Conservation (phyloP, 1,140 invertebrate genomes). For the Listronotus bonariensis region DNA sequence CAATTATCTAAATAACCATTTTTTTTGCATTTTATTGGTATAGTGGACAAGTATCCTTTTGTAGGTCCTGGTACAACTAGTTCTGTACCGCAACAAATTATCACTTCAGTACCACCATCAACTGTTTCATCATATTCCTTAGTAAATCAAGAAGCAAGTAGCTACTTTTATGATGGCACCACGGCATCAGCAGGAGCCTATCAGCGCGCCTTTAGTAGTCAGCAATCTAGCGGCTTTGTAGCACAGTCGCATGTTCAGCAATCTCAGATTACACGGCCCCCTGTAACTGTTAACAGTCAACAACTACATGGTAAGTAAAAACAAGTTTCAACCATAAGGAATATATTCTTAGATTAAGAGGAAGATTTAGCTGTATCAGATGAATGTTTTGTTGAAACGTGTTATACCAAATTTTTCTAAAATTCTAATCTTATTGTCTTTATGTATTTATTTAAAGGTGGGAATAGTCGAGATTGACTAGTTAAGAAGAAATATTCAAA, state of each 20-base stretch:
- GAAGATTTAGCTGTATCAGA: too few relatives aligned
- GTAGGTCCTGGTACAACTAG: slow-evolving; percentile 37
- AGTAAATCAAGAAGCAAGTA: slow-evolving; percentile 34
- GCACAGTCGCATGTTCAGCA: slow-evolving; percentile 43
- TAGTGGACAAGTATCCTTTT: slow-evolving; percentile 1
- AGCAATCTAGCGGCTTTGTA: slow-evolving; percentile 43
- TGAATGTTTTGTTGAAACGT: too few relatives aligned
- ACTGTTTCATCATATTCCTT: slow-evolving; percentile 44
- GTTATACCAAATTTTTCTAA: too few relatives aligned
- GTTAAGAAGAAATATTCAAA: too few relatives aligned
- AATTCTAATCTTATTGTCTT: too few relatives aligned
- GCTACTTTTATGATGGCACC: slow-evolving; percentile 48
- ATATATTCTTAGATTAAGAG: too few relatives aligned
- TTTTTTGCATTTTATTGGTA: background rate
- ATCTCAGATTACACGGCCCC: slow-evolving; percentile 37
- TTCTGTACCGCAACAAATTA: slow-evolving; percentile 33
- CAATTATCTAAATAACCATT: too few relatives aligned
- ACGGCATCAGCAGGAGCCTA: slow-evolving; percentile 33
- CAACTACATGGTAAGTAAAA: slow-evolving; percentile 46
- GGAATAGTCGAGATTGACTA: too few relatives aligned
- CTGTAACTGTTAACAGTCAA: slow-evolving; percentile 29
- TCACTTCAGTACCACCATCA: slow-evolving; percentile 38
- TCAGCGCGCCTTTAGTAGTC: slow-evolving; percentile 35
- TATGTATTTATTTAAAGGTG: too few relatives aligned
- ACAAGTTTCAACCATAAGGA: too few relatives aligned